phyloP scores from a whole-genome alignment of 1,140 invertebrate genomes.

The Dermatophagoides farinae region DNA sequence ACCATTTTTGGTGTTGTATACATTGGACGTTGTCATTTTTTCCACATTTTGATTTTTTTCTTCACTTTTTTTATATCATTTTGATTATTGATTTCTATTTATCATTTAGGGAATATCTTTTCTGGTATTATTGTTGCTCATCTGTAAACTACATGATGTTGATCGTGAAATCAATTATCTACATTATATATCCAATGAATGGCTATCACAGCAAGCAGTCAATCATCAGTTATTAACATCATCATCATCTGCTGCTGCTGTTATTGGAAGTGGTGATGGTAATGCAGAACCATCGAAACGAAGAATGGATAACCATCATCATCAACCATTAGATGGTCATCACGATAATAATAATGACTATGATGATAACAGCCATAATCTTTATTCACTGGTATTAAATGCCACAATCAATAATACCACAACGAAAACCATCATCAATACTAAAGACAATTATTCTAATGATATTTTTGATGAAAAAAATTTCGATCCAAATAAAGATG shows the following conservation, averaged over 20 bases:
- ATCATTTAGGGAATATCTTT: slow-evolving; percentile 19
- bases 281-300: background rate
- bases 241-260: background rate
- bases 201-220: slow-evolving; percentile 13
- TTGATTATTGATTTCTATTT: background rate
- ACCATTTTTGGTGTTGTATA: too few relatives aligned
- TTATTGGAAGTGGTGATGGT: too few relatives aligned
- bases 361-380: background rate
- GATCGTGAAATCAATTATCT: slow-evolving; percentile 20
- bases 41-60: too few relatives aligned
- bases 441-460: too few relatives aligned
- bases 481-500: too few relatives aligned
- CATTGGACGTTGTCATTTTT: too few relatives aligned
- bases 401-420: too few relatives aligned
- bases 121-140: slow-evolving; percentile 19
- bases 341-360: background rate
- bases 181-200: slow-evolving; percentile 15
- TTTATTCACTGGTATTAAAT: background rate
- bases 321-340: background rate
- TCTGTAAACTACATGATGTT: slow-evolving; percentile 18
- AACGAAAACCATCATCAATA: too few relatives aligned
- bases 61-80: too few relatives aligned
- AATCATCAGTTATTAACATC: background rate
- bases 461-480: too few relatives aligned
- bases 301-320: background rate